Base-by-base conservation (phyloP, 2,888 invertebrate genomes). In the Formica aserva region DNA sequence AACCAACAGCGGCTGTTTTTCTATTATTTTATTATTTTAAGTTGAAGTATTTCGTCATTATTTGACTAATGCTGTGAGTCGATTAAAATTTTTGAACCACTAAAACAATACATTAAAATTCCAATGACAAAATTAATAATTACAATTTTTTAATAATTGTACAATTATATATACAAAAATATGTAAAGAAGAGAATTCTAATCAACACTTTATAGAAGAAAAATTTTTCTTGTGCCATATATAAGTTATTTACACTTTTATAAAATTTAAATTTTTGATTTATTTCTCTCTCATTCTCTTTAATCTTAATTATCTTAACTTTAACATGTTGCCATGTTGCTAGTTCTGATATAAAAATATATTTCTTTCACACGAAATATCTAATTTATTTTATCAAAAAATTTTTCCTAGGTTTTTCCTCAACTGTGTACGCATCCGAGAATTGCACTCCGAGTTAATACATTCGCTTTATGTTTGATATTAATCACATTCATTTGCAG, bases 401-500 rank as follows among this genome's bases (percentile, higher is more conserved):
- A 26, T 52, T 48, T 60, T 32, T 15, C 26, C 11, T 69, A 35
- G 26, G 38, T 29, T 69, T 75, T 65, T 75, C 15, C 57, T 76
- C 57, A 52, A 77, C 72, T 72, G 71, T 82, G 41, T 8, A 57
- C 26, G 41, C 13, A 41, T 82, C 22, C 60, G 41, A 71, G 72
- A 78, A 78, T 67, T 77, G 11, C 57, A 57, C 15, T 38, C 41
- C 11, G 32, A 45, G 69, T 78, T 85, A 85, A 85, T 85, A 66
- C 75, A 55, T 57, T 38, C 52, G 41, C 60, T 65, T 63, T 41
- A 57, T 26, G 76, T 72, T 77, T 83, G 81, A 66, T 67, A 75
- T 82, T 87, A 85, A 82, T 66, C 48, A 75, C 74, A 74, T 87
- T 65, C 62, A 76, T 72, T 72, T 72, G 78, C 72, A 80, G 26